These are phyloP conservation scores for Takifugu rubripes DNA, from an alignment of 2,797 vertebrate genomes.

Conservation along the genomic window DNA sequence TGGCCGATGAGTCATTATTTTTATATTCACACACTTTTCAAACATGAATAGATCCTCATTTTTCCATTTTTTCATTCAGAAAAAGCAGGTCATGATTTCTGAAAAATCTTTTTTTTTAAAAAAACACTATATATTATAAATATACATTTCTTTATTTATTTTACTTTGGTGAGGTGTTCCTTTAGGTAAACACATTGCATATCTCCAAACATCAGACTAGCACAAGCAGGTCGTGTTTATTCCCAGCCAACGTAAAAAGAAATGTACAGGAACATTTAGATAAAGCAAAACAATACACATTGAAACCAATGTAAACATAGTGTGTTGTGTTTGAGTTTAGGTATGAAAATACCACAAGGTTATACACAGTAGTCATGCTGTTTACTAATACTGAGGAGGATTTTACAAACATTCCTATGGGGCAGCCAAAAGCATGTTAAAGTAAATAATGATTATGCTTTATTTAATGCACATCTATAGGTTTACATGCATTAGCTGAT, in stretches of 20 bases:
- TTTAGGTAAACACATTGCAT: background rate
- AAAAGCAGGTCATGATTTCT: too few species aligned
- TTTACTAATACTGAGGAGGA: too few species aligned
- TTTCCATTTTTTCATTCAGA: background rate
- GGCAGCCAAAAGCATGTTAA: too few species aligned
- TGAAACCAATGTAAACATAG: background rate
- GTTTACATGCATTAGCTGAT: too few species aligned
- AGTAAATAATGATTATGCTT: too few species aligned
- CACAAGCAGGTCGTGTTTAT: background rate
- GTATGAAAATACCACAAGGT: too few species aligned
- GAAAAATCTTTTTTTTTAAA: background rate
- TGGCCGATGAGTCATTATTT: background rate
- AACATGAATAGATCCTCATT: background rate
- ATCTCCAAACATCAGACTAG: background rate
- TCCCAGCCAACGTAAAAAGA: background rate
- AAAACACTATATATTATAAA: too few species aligned
- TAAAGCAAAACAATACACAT: background rate
- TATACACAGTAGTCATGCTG: too few species aligned
- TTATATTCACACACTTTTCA: background rate
- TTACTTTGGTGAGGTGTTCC: background rate
- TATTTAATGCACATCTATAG: too few species aligned
- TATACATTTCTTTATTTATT: background rate
- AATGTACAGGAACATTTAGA: background rate
- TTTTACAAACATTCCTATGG: too few species aligned
- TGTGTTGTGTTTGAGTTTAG: background rate